phyloP scores from a whole-genome alignment of 2,888 invertebrate genomes.

The Campoplex capitator region DNA sequence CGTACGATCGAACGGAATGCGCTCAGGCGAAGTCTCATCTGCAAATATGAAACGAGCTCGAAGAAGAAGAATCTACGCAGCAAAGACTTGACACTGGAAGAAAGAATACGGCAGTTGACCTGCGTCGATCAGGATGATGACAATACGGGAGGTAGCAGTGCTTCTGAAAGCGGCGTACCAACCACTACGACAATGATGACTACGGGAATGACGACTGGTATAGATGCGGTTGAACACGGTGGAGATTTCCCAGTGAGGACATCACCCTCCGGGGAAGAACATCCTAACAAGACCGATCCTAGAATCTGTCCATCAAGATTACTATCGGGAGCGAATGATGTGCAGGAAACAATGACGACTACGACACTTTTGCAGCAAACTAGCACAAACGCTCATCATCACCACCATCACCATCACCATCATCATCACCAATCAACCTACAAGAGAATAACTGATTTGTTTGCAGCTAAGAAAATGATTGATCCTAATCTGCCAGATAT shows the following conservation, averaged over 20 bases:
- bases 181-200: constrained; percentile 89
- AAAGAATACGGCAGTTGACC: constrained; percentile 93
- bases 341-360: constrained; percentile 63
- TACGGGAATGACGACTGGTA: constrained; percentile 68
- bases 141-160: constrained; percentile 72
- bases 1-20: constrained; percentile 94
- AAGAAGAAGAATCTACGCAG: constrained; percentile 86
- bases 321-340: constrained; percentile 42
- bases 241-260: constrained; percentile 86
- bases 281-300: constrained; percentile 76
- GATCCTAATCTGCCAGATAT: constrained; percentile 85
- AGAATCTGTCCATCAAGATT: constrained; percentile 17
- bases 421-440: constrained; percentile 86
- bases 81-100: constrained; percentile 92
- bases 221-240: constrained; percentile 48
- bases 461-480: constrained; percentile 85
- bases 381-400: constrained; percentile 46
- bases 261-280: constrained; percentile 89
- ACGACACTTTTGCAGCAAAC: constrained; percentile 48
- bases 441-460: constrained; percentile 88
- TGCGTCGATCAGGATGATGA: constrained; percentile 92
- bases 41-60: constrained; percentile 87
- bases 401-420: constrained; percentile 68
- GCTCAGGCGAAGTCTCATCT: constrained; percentile 90
- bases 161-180: constrained; percentile 68